Evolutionary conservation across 92 coral and sea anemone genomes (phyloP).

Genomic region (Actinostola sp.): DNA sequence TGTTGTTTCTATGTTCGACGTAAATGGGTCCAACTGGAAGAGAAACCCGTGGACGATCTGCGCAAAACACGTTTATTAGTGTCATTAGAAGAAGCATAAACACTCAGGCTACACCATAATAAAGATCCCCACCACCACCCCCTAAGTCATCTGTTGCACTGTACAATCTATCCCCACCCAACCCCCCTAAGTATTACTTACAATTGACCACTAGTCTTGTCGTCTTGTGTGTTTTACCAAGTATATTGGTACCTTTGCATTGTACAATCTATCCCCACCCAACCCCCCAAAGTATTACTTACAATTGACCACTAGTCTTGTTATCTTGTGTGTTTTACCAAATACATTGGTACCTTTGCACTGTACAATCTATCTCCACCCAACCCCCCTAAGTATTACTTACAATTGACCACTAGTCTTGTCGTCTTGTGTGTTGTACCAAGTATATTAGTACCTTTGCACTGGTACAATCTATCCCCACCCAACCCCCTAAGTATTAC

Average conservation of each 20-base stretch:
- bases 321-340: not conserved
- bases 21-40: conserved; percentile 52
- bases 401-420: conserved; percentile 5
- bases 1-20: conserved; percentile 37
- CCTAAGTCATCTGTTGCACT: no score
- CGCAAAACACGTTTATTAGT: not conserved
- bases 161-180: no score
- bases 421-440: not conserved
- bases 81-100: not conserved
- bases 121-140: no score
- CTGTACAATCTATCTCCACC: not conserved
- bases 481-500: not conserved
- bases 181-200: no score
- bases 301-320: not conserved
- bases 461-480: conserved; percentile 1
- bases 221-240: not conserved
- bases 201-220: not conserved
- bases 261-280: no score
- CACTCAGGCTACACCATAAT: no score
- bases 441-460: conserved; percentile 7
- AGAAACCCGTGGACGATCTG: conserved; percentile 50
- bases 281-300: no score
- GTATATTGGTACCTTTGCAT: not conserved
- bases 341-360: not conserved
- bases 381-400: not conserved